These are phyloP conservation scores for Buceros bicornis DNA, from an alignment of 2,797 vertebrate species.

Conservation along the genomic window DNA sequence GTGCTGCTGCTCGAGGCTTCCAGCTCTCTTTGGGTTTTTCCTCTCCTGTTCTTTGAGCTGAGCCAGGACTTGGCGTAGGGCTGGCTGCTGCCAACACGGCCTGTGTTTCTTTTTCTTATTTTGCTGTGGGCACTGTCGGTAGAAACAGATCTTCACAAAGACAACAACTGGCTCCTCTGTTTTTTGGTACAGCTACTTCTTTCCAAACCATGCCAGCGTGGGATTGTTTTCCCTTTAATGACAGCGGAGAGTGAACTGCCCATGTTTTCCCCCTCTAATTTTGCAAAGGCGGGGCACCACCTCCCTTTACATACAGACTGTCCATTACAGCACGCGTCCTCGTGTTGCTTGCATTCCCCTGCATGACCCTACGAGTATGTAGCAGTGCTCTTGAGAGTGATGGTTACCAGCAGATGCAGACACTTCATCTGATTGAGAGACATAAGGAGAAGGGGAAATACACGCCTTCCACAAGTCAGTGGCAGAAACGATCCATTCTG, in stretches of 20 bases:
- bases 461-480: neutral
- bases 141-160: neutral
- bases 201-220: neutral
- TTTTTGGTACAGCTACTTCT: neutral
- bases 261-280: neutral
- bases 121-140: rapidly evolving
- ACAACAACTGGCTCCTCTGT: neutral
- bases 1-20: rapidly evolving
- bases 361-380: neutral
- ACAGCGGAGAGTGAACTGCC: neutral
- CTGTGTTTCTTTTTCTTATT: neutral
- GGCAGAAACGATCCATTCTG: rapidly evolving
- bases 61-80: rapidly evolving
- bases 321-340: rapidly evolving
- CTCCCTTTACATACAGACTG: rapidly evolving
- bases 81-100: neutral
- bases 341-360: rapidly evolving
- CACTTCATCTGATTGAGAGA: neutral
- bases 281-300: neutral
- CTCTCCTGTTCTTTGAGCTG: neutral
- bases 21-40: neutral
- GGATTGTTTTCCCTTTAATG: neutral
- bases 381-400: neutral
- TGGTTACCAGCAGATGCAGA: neutral
- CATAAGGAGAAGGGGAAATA: neutral